Percentiles rank a stretch among this genome's conserved stretches.
phyloP scores from a whole-genome alignment of 1,140 invertebrate genomes.

The Drosophila neocordata region DNA sequence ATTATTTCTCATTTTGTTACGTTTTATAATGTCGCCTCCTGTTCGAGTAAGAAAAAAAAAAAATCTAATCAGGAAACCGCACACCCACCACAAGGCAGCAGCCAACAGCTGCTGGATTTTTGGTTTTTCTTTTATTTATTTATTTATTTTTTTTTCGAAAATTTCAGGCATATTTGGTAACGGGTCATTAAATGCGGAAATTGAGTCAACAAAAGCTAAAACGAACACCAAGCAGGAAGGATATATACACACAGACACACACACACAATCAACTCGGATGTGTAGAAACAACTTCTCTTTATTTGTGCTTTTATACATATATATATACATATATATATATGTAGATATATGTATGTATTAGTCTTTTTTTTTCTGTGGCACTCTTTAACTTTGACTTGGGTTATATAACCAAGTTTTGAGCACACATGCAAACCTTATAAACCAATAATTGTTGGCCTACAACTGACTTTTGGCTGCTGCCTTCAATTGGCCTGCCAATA shows the following conservation, averaged over 20 bases:
- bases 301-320: conserved; percentile 49
- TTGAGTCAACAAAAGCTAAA: conserved; percentile 82
- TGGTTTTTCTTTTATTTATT: background rate
- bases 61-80: conserved; percentile 52
- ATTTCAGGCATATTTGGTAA: conserved; percentile 75
- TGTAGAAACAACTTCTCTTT: conserved; percentile 42
- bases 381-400: conserved; percentile 49
- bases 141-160: conserved; percentile 42
- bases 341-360: background rate
- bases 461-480: conserved; percentile 7
- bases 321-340: background rate
- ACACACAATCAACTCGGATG: conserved; percentile 24
- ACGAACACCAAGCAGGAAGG: conserved; percentile 57
- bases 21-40: background rate
- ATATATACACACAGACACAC: conserved; percentile 46
- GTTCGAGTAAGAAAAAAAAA: conserved; percentile 27
- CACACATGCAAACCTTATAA: conserved; percentile 40
- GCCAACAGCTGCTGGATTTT: conserved; percentile 4
- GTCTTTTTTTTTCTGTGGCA: background rate
- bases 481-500: conserved; percentile 68
- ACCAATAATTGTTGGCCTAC: conserved; percentile 57
- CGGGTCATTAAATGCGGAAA: conserved; percentile 82
- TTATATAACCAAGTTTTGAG: conserved; percentile 60
- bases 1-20: conserved; percentile 28
- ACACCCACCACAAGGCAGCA: conserved; percentile 13